Evolutionary conservation across 2,113 vertebrate species (phyloP), one percentile per base, ranked within the genome.

Genomic region (Amphiprion percula): DNA sequence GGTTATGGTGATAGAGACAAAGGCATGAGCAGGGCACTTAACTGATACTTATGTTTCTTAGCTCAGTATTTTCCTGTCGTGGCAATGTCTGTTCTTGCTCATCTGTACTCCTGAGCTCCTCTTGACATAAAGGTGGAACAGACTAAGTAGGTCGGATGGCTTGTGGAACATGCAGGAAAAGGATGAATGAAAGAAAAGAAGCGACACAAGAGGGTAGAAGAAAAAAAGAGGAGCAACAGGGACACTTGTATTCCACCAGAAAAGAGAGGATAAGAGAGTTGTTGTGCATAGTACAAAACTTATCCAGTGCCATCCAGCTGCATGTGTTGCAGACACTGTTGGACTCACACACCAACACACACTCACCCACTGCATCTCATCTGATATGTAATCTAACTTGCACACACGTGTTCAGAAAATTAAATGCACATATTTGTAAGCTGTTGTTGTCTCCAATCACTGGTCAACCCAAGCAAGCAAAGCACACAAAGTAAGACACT

Each of bases 131-230:
- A 77, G 47, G 65, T 78, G 65, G 55, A 71, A 77, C 52, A 8
- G 47, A 44, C 17, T 54, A 74, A 78, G 37, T 64, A 75, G 65
- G 74, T 77, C 58, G 21, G 50, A 16, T 37, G 61, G 61, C 37
- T 83, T 68, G 69, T 74, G 63, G 78, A 74, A 68, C 24, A n/a
- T 16, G 16, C 63, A 28, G 12, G 30, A n/a, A 30, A 12, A 69
- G 30, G 39, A 68, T 16, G 67, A 79, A 68, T 67, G 52, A 41
- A 63, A 46, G 24, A 41, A 56, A 64, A 28, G 41, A 26, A 63
- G 50, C 3, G 41, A 39, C 21, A 49, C 16, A 41, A 68, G 56
- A 28, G 58, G 39, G 24, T 68, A 5, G 11, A 26, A 37, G 47
- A 26, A 54, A 19, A 21, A 39, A 55, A 44, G 50, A 4, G 61